Percentiles rank a stretch among this genome's conserved stretches.
phyloP scores from a whole-genome alignment of 2,888 invertebrate genomes.

The Strigamia crassipes region DNA sequence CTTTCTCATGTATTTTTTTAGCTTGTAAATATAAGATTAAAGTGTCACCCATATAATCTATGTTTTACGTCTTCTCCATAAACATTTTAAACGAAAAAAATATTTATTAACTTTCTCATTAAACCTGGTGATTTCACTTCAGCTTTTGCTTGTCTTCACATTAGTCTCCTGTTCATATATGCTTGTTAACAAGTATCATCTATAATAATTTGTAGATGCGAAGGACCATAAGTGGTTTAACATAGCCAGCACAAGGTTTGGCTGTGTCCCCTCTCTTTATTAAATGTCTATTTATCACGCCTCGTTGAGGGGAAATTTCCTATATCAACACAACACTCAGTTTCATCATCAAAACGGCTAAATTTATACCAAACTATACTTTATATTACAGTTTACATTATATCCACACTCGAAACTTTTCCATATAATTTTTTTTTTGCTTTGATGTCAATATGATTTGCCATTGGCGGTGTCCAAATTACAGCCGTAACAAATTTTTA shows the following conservation, averaged over 20 bases:
- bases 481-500: neutral
- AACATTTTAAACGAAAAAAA: neutral
- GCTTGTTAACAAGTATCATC: conserved; percentile 40
- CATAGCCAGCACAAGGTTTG: conserved; percentile 37
- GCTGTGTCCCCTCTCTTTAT: conserved; percentile 40
- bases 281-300: conserved; percentile 40
- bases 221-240: conserved; percentile 35
- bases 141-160: conserved; percentile 35
- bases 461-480: neutral
- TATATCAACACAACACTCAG: conserved; percentile 18
- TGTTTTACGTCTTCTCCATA: conserved; percentile 13
- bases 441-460: neutral
- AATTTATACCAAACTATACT: neutral
- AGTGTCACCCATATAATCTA: conserved; percentile 14
- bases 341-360: conserved; percentile 2
- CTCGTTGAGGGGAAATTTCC: conserved; percentile 38
- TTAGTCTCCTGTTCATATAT: conserved; percentile 31
- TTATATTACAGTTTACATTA: no score
- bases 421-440: neutral
- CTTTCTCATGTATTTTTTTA: neutral
- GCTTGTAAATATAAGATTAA: neutral
- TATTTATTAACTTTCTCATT: conserved; percentile 40
- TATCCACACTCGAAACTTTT: neutral
- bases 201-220: conserved; percentile 42
- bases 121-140: conserved; percentile 23